phyloP scores from a whole-genome alignment of 2,797 vertebrate species.

The Picus viridis region DNA sequence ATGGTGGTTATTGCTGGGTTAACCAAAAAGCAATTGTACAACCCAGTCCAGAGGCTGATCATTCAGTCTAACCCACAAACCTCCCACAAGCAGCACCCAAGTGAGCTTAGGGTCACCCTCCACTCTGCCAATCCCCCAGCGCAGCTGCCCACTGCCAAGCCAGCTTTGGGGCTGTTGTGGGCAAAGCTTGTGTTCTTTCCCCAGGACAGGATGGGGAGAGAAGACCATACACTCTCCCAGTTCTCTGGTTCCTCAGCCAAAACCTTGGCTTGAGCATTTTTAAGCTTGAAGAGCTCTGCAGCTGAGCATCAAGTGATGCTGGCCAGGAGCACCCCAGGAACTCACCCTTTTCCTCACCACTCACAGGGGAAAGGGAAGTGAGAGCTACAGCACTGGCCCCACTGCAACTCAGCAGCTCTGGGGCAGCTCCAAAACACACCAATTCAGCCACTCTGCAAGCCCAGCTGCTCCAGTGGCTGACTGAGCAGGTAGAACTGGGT shows the following conservation, averaged over 20 bases:
- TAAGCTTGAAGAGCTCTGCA: not conserved
- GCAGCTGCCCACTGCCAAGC: too few relatives aligned
- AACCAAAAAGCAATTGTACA: not conserved
- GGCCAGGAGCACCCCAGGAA: not conserved
- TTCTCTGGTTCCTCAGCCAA: not conserved
- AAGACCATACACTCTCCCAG: not conserved
- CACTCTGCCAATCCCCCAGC: rapidly evolving
- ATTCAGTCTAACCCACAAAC: too few relatives aligned
- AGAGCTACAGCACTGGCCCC: rapidly evolving
- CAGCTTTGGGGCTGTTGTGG: not conserved
- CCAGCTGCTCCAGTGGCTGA: not conserved
- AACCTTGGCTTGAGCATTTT: not conserved
- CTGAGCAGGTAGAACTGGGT: not conserved
- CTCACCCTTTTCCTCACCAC: not conserved
- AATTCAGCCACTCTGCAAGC: rapidly evolving
- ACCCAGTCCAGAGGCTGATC: not conserved
- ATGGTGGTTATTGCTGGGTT: not conserved
- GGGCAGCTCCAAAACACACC: not conserved
- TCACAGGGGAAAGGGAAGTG: not conserved
- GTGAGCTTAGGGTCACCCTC: not conserved
- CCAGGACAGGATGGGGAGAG: too few relatives aligned
- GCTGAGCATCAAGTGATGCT: not conserved
- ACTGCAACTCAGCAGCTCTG: not conserved
- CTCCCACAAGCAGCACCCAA: not conserved
- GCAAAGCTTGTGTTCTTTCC: not conserved